Evolutionary conservation across 1,140 invertebrate genomes (phyloP).

Genomic region (Acromyrmex charruanus): DNA sequence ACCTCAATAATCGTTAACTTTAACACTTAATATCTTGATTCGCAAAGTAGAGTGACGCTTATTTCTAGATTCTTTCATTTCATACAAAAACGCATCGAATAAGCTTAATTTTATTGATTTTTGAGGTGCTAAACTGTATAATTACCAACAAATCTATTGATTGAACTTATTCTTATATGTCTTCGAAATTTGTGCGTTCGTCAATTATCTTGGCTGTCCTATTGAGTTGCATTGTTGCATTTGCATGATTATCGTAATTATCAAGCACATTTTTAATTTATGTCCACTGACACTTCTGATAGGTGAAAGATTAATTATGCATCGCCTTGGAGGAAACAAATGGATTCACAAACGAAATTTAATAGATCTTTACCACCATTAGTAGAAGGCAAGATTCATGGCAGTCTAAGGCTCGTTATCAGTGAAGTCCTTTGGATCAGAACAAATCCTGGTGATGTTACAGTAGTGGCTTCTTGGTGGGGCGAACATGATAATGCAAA

Average conservation of each 20-base stretch:
- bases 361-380: conserved; percentile 81
- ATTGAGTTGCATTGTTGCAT: too few relatives aligned
- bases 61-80: too few relatives aligned
- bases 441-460: conserved; percentile 78
- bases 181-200: too few relatives aligned
- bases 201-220: too few relatives aligned
- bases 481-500: conserved; percentile 80
- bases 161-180: too few relatives aligned
- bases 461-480: conserved; percentile 82
- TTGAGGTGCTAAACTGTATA: too few relatives aligned
- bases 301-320: conserved; percentile 57
- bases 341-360: conserved; percentile 77
- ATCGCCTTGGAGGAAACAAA: conserved; percentile 63
- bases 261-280: conserved; percentile 38
- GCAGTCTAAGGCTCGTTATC: conserved; percentile 80
- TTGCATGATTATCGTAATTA: background rate
- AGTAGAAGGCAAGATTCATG: conserved; percentile 83
- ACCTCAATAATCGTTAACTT: too few relatives aligned
- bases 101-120: too few relatives aligned
- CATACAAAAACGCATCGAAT: too few relatives aligned
- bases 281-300: background rate
- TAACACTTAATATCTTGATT: too few relatives aligned
- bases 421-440: conserved; percentile 82
- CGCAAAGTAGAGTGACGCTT: too few relatives aligned
- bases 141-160: too few relatives aligned